Conservation (phyloP, 2,888 invertebrate genomes). For the Drosophila birchii region DNA sequence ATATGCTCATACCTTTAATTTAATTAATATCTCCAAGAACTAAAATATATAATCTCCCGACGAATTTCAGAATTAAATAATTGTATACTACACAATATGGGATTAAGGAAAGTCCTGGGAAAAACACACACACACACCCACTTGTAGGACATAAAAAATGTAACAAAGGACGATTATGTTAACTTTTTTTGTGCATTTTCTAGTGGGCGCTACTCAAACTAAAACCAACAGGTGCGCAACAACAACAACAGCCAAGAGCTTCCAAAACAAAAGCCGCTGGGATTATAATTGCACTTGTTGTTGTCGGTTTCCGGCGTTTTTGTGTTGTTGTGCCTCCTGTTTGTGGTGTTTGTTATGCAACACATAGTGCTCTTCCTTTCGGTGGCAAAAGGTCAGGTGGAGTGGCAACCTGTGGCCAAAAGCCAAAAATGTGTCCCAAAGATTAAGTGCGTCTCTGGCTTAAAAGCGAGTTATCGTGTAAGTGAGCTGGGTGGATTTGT, state of each 20-base stretch:
- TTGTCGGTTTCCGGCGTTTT: conserved; percentile 20
- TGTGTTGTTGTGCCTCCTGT: conserved; percentile 6
- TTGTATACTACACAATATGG: neutral
- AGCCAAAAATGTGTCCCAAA: conserved; percentile 45
- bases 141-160: conserved; percentile 12
- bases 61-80: neutral
- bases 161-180: conserved; percentile 29
- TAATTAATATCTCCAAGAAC: neutral
- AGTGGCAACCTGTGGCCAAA: conserved; percentile 70
- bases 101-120: neutral
- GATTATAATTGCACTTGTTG: conserved; percentile 46
- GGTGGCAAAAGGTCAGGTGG: conserved; percentile 44
- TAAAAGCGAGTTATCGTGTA: conserved; percentile 10
- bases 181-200: conserved; percentile 19
- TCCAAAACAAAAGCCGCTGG: conserved; percentile 32
- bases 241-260: conserved; percentile 9
- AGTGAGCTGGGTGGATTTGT: neutral
- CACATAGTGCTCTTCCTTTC: conserved; percentile 26
- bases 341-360: conserved; percentile 33
- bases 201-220: conserved; percentile 40
- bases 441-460: conserved; percentile 43
- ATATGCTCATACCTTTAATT: neutral
- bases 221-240: conserved; percentile 23
- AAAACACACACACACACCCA: neutral
- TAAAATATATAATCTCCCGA: neutral